These are phyloP conservation scores for Mormoops blainvillei DNA, from an alignment of 2,113 vertebrate genomes.

Conservation along the genomic window DNA sequence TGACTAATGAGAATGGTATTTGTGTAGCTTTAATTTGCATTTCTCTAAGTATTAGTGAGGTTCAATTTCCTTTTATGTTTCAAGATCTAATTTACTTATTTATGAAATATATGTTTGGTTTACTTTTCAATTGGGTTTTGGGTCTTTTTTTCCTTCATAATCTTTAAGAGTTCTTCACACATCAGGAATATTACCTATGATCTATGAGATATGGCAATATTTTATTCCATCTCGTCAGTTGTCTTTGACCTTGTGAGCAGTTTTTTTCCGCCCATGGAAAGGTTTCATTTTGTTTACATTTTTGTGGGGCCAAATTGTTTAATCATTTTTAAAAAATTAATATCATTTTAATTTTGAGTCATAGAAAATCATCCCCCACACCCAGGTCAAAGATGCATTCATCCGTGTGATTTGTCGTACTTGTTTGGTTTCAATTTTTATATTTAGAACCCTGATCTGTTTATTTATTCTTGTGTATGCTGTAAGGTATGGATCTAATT, in stretches of 20 bases:
- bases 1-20: not conserved
- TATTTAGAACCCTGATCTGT: not conserved
- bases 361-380: not conserved
- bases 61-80: not conserved
- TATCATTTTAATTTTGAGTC: not conserved
- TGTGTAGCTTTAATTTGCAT: not conserved
- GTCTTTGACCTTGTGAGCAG: not conserved
- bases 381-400: not conserved
- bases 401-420: not conserved
- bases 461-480: not conserved
- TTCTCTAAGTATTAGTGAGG: not conserved
- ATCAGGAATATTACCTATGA: not conserved
- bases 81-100: not conserved
- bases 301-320: not conserved
- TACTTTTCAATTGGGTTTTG: not conserved
- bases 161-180: not conserved
- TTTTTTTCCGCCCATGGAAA: not conserved
- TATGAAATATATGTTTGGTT: not conserved
- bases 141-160: not conserved
- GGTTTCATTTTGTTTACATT: not conserved
- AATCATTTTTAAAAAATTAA: not conserved
- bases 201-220: not conserved
- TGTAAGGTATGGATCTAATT: not conserved
- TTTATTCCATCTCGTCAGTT: not conserved
- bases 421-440: not conserved